These are phyloP conservation scores for Drosophila mojavensis DNA, from an alignment of 1,140 invertebrate genomes.

Conservation along the genomic window DNA sequence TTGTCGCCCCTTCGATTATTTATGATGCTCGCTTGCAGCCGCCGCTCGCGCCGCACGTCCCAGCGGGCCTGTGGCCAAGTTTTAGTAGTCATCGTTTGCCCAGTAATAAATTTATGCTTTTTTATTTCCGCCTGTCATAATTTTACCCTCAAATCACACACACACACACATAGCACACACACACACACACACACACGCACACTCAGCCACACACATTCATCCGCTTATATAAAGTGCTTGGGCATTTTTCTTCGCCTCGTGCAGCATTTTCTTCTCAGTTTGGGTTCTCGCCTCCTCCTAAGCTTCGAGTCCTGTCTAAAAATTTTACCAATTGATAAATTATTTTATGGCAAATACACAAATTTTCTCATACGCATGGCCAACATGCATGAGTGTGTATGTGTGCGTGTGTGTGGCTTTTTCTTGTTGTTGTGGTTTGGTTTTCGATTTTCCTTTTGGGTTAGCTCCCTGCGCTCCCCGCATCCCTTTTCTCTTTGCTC, in stretches of 20 bases:
- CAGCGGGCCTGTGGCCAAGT: slow-evolving; percentile 80
- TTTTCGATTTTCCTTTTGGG: slow-evolving; percentile 60
- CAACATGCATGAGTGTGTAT: slow-evolving; percentile 19
- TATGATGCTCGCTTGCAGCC: slow-evolving; percentile 73
- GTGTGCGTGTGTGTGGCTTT: slow-evolving; percentile 36
- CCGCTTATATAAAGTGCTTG: slow-evolving; percentile 62
- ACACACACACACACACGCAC: slow-evolving; percentile 48
- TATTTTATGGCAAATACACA: slow-evolving; percentile 83
- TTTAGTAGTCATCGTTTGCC: slow-evolving; percentile 80
- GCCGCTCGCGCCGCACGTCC: slow-evolving; percentile 47
- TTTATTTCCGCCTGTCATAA: slow-evolving; percentile 83
- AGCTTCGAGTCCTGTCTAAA: slow-evolving; percentile 51
- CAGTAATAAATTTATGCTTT: slow-evolving; percentile 83
- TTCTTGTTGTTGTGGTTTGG: slow-evolving; percentile 58
- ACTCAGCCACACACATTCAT: slow-evolving; percentile 44
- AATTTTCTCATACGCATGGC: slow-evolving; percentile 76
- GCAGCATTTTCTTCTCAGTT: slow-evolving; percentile 13
- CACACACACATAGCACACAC: slow-evolving; percentile 27
- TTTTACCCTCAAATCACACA: slow-evolving; percentile 77
- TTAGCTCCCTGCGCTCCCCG: slow-evolving; percentile 1
- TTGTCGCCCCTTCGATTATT: slow-evolving; percentile 82
- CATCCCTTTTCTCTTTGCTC: slow-evolving; percentile 13
- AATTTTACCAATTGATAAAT: slow-evolving; percentile 83
- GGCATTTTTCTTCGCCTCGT: slow-evolving; percentile 56
- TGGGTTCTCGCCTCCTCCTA: neutral